phyloP scores from a whole-genome alignment of 1,140 invertebrate species.

The Drosophila suzukii region DNA sequence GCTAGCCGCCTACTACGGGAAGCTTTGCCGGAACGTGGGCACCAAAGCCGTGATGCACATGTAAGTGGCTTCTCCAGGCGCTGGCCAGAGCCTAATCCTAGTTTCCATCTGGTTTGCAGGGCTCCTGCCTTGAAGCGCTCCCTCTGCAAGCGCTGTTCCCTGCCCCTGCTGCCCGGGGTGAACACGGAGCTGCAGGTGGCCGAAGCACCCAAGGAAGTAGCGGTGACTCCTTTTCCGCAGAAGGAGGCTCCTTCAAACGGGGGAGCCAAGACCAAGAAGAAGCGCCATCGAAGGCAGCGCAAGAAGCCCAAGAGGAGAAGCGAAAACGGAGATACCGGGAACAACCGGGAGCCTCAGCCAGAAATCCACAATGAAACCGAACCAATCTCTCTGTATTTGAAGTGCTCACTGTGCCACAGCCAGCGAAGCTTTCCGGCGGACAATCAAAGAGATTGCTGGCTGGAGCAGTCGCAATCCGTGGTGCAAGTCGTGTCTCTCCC shows the following conservation, averaged over 20 bases:
- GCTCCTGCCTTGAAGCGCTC: slow-evolving; percentile 63
- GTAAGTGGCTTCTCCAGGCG: slow-evolving; percentile 30
- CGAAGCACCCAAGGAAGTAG: neutral
- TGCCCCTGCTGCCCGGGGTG: slow-evolving; percentile 58
- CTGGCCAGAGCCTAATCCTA: too few relatives aligned
- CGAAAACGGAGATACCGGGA: neutral
- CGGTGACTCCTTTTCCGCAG: too few relatives aligned
- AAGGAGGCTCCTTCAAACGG: neutral
- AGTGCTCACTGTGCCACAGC: slow-evolving; percentile 50
- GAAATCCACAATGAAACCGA: neutral
- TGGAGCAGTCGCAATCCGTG: slow-evolving; percentile 49
- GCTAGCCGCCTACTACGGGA: slow-evolving; percentile 63
- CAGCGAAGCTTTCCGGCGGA: slow-evolving; percentile 43
- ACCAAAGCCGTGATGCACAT: slow-evolving; percentile 60
- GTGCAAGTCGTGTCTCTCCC: slow-evolving; percentile 36
- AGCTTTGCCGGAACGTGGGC: slow-evolving; percentile 69
- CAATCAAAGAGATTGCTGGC: slow-evolving; percentile 54
- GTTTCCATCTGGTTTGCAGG: slow-evolving; percentile 1
- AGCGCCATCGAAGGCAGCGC: slow-evolving; percentile 22
- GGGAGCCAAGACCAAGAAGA: slow-evolving; percentile 14
- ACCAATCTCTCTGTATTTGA: slow-evolving; percentile 14
- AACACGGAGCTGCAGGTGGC: slow-evolving; percentile 47
- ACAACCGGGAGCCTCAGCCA: neutral
- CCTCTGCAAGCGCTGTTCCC: slow-evolving; percentile 56
- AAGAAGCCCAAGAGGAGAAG: neutral